Evolutionary conservation across 2,888 invertebrate species (phyloP), one percentile per base, ranked within the genome.

Genomic region (Alloplasta piceator): DNA sequence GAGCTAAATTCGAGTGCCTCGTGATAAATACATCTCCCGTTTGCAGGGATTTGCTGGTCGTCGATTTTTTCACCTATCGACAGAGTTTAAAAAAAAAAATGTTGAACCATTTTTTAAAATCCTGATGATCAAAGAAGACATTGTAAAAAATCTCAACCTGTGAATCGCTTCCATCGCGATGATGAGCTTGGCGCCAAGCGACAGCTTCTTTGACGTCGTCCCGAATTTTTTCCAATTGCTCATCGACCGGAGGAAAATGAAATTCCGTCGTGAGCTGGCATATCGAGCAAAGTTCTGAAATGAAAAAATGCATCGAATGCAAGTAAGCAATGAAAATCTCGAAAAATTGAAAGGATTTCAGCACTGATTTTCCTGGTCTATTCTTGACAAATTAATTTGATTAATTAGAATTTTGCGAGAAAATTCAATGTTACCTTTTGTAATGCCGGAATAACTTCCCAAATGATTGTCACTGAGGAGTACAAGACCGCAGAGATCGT

Each of bases 1-100:
- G 97, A 2, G 97, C 96, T 84, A 99, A 94, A 94, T 98, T 98
- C 86, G 98, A 98, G 94, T 99, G 99, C 85, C 95, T 94, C 6
- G 97, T 97, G 77, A 97, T 94, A 90, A 96, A 96, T 89, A 97
- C 96, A 93, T 98, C 98, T 0, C 98, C 98, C 1, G 96, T 94
- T 92, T 95, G 96, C 83, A 97, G 93, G 85, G 94, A 93, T 87
- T 94, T 94, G 85, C 94, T 94, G 58, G 92, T 92, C 71, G 93
- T 93, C 6, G 91, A 90, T 63, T 92, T 91, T 81, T 92, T 92
- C 3, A 87, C 82, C 92, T 92, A 84, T 7, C 85, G 84, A 72
- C 68, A 50, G 67, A 77, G 36, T 56, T 60, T 3, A 38, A 68
- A 48, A 12, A 39, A 60, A 64, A 78, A 5, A 36, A 26, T 26